Base-by-base conservation (phyloP, 2,797 vertebrate genomes). In the Prunella strophiata region DNA sequence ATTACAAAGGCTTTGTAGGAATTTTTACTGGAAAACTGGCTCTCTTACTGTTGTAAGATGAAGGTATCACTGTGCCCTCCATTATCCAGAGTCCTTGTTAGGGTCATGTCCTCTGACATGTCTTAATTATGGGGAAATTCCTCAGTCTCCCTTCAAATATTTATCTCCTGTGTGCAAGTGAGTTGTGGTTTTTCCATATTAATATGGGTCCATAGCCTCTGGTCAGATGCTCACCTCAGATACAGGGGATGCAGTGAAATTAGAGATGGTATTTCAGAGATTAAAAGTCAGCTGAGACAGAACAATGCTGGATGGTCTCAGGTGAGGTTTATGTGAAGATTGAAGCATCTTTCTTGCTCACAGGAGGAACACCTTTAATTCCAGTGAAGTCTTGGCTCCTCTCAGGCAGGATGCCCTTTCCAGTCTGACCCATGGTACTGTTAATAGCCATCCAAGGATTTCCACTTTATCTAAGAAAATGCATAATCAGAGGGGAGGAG, bases 401-500 rank as follows among this genome's bases (percentile, higher is more conserved):
- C 6, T 83, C 32, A 72, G 79, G 70, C 66, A 58, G 51, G 52
- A 58, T 84, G 81, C 73, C 73, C 83, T 93, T 94, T 93, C 59
- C 91, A 66, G 40, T 54, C 83, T 76, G 85, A 77, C 83, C 89
- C 71, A 4, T 57, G 75, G 27, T 63, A 78, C 21, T 5, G 2
- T 77, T 93, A 94, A 83, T 63, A 94, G 61, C 91, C 58, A 43
- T 88, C 79, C 66, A 61, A 80, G 91, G 94, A 82, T 75, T 91
- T 93, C 93, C 92, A 95, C 88, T 97, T 94, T 58, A 93, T 95
- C 89, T 83, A 58, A 85, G 85, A 70, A 93, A 94, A 87, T 65
- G 58, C 83, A 96, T 96, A 95, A 94, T 95, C 96, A 94, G 86
- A 91, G 86, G 93, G 93, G 94, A 96, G 93, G 95, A 95, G 94